Conservation (phyloP, 2,888 invertebrate species). For the Autographa pulchrina region DNA sequence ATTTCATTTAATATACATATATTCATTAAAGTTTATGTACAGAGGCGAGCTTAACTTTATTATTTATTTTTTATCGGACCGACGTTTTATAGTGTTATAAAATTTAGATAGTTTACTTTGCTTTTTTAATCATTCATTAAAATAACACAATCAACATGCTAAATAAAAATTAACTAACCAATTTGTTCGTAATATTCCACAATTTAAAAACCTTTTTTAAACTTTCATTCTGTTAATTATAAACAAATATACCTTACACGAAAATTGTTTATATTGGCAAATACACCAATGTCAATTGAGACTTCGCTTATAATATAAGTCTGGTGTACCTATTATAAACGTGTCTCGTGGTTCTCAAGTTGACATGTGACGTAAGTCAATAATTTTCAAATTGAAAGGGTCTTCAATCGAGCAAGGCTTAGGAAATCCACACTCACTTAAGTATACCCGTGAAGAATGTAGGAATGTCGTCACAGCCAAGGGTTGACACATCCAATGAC, state of each 20-base stretch:
- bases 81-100: too few species aligned
- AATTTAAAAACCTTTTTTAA: too few species aligned
- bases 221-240: too few species aligned
- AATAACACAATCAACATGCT: too few species aligned
- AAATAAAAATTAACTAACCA: too few species aligned
- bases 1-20: too few species aligned
- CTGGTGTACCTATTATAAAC: not conserved
- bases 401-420: slow-evolving; percentile 17
- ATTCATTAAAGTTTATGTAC: too few species aligned
- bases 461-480: slow-evolving; percentile 6
- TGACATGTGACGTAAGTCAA: slow-evolving; percentile 6
- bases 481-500: slow-evolving; percentile 11
- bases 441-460: slow-evolving; percentile 3
- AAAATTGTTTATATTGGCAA: not conserved
- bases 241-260: too few species aligned
- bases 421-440: slow-evolving; percentile 9
- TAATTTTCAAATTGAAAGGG: slow-evolving; percentile 19
- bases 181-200: too few species aligned
- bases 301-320: slow-evolving; percentile 11
- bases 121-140: too few species aligned
- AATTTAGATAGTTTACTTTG: too few species aligned
- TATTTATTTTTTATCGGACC: not conserved
- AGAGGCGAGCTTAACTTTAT: too few species aligned
- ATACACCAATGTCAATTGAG: not conserved
- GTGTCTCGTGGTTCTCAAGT: not conserved